Percentiles rank a stretch among this genome's conserved stretches.
Evolutionary conservation across 2,113 vertebrate species (phyloP).

Genomic region (Ellobius talpinus): DNA sequence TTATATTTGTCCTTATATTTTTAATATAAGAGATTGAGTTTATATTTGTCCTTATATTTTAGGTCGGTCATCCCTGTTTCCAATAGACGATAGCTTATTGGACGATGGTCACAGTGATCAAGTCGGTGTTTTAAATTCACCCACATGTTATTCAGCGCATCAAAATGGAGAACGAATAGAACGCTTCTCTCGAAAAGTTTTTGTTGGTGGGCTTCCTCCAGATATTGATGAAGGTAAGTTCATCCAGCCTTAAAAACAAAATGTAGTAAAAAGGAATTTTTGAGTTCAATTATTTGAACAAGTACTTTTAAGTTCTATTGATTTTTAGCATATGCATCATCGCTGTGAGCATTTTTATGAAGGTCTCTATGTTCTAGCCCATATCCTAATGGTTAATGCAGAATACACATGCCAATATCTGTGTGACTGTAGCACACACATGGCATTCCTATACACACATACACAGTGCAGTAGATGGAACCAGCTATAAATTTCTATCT

Average conservation of each 20-base stretch:
- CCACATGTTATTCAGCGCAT: slow-evolving; percentile 94
- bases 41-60: slow-evolving; percentile 75
- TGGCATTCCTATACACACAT: neutral
- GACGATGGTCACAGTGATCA: slow-evolving; percentile 96
- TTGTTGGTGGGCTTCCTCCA: slow-evolving; percentile 97
- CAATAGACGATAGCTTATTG: slow-evolving; percentile 96
- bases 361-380: neutral
- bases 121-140: slow-evolving; percentile 94
- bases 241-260: neutral
- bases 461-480: neutral
- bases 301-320: neutral
- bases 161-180: slow-evolving; percentile 97
- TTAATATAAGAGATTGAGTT: slow-evolving; percentile 21
- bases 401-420: neutral
- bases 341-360: neutral
- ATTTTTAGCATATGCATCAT: neutral
- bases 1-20: too few species aligned
- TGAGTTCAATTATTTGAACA: neutral
- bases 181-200: slow-evolving; percentile 98
- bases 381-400: neutral
- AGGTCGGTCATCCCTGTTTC: slow-evolving; percentile 98
- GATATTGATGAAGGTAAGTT: slow-evolving; percentile 98
- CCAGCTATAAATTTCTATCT: neutral
- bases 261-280: neutral
- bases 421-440: neutral